Base-by-base conservation (phyloP, 2,113 vertebrate genomes). In the Micronisus gabar region DNA sequence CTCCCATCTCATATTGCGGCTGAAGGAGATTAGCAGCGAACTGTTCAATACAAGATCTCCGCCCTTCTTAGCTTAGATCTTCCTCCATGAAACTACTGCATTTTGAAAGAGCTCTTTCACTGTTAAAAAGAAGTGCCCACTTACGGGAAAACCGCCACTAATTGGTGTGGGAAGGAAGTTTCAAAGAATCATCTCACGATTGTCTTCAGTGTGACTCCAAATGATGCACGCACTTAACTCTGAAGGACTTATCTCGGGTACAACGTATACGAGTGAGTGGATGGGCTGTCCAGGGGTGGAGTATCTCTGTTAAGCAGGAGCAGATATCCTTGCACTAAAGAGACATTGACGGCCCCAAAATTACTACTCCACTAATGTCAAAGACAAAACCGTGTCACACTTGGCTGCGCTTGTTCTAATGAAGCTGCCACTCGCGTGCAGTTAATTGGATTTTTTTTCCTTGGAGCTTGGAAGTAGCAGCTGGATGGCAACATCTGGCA, bases 21-120 rank as follows among this genome's bases (percentile, higher is more conserved):
- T 55, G 71, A 73, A 36, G 48, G 62, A 29, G 2, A 91, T 92
- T 5, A 98, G 99, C 43, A 98, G 89, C 5, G 14, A 98, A 2
- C 81, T 99, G 41, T 81, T 99, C 59, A 97, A 97, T 58, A 98
- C 98, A 90, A 98, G 98, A 85, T 99, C 99, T 74, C 98, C 86
- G 30, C 97, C 99, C 50, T 96, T 98, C 50, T 96, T 98, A 50
- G 14, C n/a, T 83, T 29, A 27, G 26, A 27, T 48, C 29, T 55
- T 62, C 48, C 21, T 58, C 34, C 50, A 17, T 3, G n/a, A 40
- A 36, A 9, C 6, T 5, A 15, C 0, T 9, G 21, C 3, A 1
- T 25, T 59, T 14, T 30, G 27, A 48, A n/a, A 80, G 66, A 82
- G 36, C 15, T 47, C 20, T 68, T 62, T 23, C 34, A 10, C 66